A percentile compares a stretch with the other conserved stretches of the same genome.
Conservation (phyloP, 2,797 vertebrate species). For the Sebastolobus alascanus region DNA sequence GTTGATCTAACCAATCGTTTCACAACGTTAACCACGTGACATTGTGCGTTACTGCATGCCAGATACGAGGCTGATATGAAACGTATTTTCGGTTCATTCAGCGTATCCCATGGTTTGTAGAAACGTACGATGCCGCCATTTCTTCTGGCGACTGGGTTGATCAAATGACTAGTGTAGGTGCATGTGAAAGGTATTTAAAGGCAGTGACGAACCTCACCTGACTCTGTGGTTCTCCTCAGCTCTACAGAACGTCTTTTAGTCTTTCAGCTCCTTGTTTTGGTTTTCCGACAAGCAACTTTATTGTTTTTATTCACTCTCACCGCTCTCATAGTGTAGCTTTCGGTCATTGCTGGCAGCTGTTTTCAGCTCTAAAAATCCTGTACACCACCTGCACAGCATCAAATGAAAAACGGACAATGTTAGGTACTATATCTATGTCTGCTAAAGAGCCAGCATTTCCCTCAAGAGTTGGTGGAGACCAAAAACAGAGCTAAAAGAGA, state of each 20-base stretch:
- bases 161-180: neutral
- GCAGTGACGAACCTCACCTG: no score
- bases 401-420: neutral
- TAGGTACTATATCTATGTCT: neutral
- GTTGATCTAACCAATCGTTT: neutral
- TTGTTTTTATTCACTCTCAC: no score
- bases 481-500: neutral
- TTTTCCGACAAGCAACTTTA: no score
- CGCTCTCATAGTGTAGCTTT: no score
- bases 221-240: neutral
- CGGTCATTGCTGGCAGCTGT: no score
- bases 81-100: neutral
- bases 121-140: neutral
- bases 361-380: no score
- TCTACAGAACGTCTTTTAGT: neutral
- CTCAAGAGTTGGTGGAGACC: neutral
- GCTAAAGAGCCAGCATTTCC: neutral
- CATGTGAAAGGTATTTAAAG: neutral
- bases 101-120: neutral
- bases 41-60: neutral
- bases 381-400: neutral
- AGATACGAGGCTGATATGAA: neutral
- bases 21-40: neutral
- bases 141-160: accelerated
- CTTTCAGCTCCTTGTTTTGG: no score